These are phyloP conservation scores for Eubucco bourcierii DNA, from an alignment of 2,113 vertebrate species.

Conservation along the genomic window DNA sequence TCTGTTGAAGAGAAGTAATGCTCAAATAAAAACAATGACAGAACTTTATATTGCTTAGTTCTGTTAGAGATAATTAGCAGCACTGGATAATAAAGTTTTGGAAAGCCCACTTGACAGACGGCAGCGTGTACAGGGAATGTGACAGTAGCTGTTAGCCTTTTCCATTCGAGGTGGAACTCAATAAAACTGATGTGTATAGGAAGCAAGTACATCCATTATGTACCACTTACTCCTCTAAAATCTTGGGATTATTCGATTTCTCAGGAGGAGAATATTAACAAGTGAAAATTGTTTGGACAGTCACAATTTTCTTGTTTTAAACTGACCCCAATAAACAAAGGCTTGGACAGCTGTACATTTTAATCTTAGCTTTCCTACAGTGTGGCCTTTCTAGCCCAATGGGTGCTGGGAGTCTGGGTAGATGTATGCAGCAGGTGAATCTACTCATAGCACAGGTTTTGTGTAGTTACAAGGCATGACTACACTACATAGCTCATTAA, in stretches of 20 bases:
- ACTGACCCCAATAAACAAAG: background rate
- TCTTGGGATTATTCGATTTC: background rate
- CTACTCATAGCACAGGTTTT: background rate
- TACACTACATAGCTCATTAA: background rate
- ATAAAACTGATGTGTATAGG: background rate
- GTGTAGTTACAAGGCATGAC: background rate
- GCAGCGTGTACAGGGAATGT: background rate
- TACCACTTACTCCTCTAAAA: background rate
- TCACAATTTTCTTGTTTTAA: background rate
- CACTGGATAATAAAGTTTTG: slow-evolving; percentile 37
- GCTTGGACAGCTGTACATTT: background rate
- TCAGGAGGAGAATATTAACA: background rate
- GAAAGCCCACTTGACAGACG: slow-evolving; percentile 45
- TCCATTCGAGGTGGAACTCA: background rate
- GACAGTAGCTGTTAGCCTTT: background rate
- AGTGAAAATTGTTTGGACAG: background rate
- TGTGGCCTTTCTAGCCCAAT: background rate
- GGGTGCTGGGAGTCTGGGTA: background rate
- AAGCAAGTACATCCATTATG: background rate
- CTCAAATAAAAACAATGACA: background rate
- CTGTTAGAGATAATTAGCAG: slow-evolving; percentile 28
- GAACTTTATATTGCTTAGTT: background rate
- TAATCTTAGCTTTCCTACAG: background rate
- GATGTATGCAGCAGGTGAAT: background rate
- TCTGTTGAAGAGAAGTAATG: slow-evolving; percentile 50